Conservation (phyloP, 1,140 invertebrate species). For the Limonius californicus region DNA sequence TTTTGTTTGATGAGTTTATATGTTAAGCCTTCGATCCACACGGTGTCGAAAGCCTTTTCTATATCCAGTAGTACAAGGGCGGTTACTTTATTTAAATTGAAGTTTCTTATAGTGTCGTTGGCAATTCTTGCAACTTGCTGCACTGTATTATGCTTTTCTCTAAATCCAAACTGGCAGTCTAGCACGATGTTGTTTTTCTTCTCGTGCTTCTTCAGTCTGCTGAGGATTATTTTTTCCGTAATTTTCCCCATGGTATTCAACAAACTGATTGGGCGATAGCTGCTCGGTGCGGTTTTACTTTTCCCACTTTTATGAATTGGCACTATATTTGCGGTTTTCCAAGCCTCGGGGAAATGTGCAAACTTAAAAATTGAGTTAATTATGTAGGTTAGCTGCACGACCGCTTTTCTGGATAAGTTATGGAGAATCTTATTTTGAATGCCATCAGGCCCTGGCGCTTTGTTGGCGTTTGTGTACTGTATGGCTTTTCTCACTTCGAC, state of each 20-base stretch:
- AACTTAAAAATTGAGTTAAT: constrained; percentile 35
- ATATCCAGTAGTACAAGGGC: constrained; percentile 34
- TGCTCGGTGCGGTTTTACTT: constrained; percentile 25
- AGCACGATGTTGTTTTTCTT: constrained; percentile 27
- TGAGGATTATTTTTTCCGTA: constrained; percentile 29
- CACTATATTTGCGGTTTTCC: constrained; percentile 44
- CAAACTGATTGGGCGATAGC: constrained; percentile 42
- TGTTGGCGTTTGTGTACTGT: background rate
- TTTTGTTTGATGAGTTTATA: constrained; percentile 33
- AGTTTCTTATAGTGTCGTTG: constrained; percentile 36
- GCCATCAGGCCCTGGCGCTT: background rate
- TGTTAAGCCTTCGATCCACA: constrained; percentile 38
- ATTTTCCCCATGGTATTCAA: constrained; percentile 39
- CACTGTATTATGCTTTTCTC: constrained; percentile 37
- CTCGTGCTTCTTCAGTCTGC: background rate
- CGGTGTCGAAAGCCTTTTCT: constrained; percentile 43
- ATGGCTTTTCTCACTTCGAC: background rate
- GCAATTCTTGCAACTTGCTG: constrained; percentile 44
- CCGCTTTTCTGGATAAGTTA: background rate
- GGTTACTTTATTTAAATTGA: constrained; percentile 34
- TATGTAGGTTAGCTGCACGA: constrained; percentile 11
- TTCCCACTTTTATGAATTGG: constrained; percentile 46
- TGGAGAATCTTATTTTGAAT: background rate
- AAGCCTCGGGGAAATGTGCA: constrained; percentile 35
- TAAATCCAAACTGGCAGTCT: constrained; percentile 46